Evolutionary conservation across 1,140 invertebrate species (phyloP), one percentile per base, ranked within the genome.

Genomic region (Diabrotica undecimpunctata): DNA sequence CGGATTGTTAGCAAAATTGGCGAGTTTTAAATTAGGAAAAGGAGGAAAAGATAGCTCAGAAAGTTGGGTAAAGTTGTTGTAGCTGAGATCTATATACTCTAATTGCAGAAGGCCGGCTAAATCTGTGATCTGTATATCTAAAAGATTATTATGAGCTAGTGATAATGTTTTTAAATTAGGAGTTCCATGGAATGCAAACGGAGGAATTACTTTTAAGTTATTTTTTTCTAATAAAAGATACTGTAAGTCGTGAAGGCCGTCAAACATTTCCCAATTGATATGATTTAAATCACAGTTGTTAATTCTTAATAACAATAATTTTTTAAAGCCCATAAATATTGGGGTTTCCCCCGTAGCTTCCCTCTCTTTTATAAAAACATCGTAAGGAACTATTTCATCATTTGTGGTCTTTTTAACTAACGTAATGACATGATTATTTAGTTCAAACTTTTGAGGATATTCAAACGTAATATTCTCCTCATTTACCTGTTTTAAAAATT

Each of bases 31-130:
- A 64, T 84, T 82, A 5, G 88, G 88, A 71, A 90, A 84, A 4
- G 87, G 87, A 6, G 88, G 88, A 64, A 90, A 84, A 14, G 87
- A 88, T 3, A 87, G 73, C 73, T 89, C 88, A 9, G 87, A 90
- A 13, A 90, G 73, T 66, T 88, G 84, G 2, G 84, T 85, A 56
- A 90, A 80, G 66, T 85, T 85, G 72, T 90, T 90, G 59, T 83
- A 76, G 46, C 83, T 84, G 13, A 90, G 73, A 77, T 89, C 86
- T 7, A 90, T 77, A 66, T 81, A 81, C 76, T 88, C 83, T 25
- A 90, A 75, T 64, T 87, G 78, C 14, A 88, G 72, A 25, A 90
- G 74, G 8, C 88, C 88, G 9, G 86, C 87, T 39, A 90, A 75
- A 60, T 87, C 84, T 6, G 86, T 82, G 61, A 87, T 86, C 67